phyloP scores from a whole-genome alignment of 2,888 invertebrate genomes.

The Thereva unica region DNA sequence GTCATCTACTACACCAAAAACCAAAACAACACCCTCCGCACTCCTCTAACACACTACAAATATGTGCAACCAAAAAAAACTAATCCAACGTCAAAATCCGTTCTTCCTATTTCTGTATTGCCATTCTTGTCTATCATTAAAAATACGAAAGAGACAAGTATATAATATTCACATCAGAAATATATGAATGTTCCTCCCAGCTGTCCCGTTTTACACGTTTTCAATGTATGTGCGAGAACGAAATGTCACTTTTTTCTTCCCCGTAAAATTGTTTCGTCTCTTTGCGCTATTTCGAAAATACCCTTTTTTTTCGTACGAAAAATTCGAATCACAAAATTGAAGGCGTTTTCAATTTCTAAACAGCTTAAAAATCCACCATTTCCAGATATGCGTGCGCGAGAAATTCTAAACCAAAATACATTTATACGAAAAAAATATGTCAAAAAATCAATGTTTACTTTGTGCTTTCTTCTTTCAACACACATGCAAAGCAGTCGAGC shows the following conservation, averaged over 20 bases:
- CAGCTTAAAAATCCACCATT: no score
- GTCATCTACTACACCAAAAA: not conserved
- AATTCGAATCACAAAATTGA: not conserved
- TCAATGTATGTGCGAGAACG: constrained; percentile 5
- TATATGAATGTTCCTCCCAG: not conserved
- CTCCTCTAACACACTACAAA: constrained; percentile 3
- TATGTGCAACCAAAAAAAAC: not conserved
- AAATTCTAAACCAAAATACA: not conserved
- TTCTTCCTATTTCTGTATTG: constrained; percentile 6
- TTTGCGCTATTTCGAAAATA: no score
- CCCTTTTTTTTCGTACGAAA: not conserved
- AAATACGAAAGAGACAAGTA: not conserved
- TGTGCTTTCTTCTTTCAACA: not conserved
- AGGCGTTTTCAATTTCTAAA: no score
- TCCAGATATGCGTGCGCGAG: not conserved
- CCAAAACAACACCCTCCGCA: constrained; percentile 11
- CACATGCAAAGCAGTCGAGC: not conserved
- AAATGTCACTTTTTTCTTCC: constrained; percentile 18
- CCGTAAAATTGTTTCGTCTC: not conserved
- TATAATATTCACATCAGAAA: no score
- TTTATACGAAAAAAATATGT: constrained; percentile 10
- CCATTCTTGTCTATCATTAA: not conserved
- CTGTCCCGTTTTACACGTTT: not conserved
- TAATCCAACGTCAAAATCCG: constrained; percentile 17
- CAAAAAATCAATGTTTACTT: constrained; percentile 32